These are phyloP conservation scores for Neocrepidodera transversa DNA, from an alignment of 2,888 invertebrate genomes.

Conservation along the genomic window DNA sequence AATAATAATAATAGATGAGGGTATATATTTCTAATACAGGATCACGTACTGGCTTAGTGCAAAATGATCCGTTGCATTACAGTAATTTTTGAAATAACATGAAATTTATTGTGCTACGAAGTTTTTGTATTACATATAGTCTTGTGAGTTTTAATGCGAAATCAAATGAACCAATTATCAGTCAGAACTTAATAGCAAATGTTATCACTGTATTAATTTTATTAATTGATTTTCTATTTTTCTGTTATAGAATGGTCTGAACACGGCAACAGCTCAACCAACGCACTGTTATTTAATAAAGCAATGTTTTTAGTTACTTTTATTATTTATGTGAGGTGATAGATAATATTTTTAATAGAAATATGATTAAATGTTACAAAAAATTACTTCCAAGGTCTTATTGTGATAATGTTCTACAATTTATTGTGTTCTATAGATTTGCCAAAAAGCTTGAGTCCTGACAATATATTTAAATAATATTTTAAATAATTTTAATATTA, in stretches of 20 bases:
- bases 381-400: conserved; percentile 29
- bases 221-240: not conserved
- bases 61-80: too few relatives aligned
- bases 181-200: too few relatives aligned
- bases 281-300: not conserved
- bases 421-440: conserved; percentile 25
- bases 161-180: too few relatives aligned
- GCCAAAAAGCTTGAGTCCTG: conserved; percentile 25
- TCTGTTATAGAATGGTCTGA: conserved; percentile 11
- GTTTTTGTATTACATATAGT: too few relatives aligned
- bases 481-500: conserved; percentile 15
- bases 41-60: too few relatives aligned
- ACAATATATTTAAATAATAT: conserved; percentile 25
- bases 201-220: too few relatives aligned
- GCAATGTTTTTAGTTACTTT: conserved; percentile 16
- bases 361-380: conserved; percentile 27
- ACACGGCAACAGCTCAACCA: conserved; percentile 13
- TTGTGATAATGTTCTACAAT: conserved; percentile 31
- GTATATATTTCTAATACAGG: too few relatives aligned
- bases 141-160: too few relatives aligned
- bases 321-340: conserved; percentile 18
- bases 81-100: too few relatives aligned
- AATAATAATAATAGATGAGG: too few relatives aligned
- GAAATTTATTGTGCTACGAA: too few relatives aligned
- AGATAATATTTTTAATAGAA: not conserved